phyloP scores from a whole-genome alignment of 2,113 vertebrate species.

The Echinops telfairi region DNA sequence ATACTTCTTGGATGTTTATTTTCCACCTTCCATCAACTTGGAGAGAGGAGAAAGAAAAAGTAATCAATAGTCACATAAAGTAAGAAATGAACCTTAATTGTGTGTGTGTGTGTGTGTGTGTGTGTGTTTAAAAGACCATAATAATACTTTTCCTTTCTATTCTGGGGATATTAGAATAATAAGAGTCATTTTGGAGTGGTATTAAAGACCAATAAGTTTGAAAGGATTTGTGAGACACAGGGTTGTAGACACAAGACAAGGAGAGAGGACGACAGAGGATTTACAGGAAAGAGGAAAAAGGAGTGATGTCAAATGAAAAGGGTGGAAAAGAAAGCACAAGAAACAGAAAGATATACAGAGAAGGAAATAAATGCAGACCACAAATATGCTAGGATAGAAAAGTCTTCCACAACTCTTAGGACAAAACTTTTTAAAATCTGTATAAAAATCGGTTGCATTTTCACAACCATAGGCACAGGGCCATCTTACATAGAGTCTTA shows the following conservation, averaged over 20 bases:
- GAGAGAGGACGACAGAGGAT: neutral
- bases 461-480: neutral
- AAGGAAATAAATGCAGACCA: neutral
- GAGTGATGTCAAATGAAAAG: neutral
- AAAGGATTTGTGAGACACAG: neutral
- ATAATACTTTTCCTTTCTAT: neutral
- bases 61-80: neutral
- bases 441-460: conserved; percentile 21
- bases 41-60: no score
- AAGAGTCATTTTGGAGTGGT: neutral
- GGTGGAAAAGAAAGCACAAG: neutral
- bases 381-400: neutral
- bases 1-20: no score
- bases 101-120: no score
- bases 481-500: neutral
- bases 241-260: neutral
- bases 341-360: neutral
- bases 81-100: conserved; percentile 31
- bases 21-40: neutral
- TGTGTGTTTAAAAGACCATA: no score
- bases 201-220: neutral
- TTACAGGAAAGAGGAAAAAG: neutral
- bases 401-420: neutral
- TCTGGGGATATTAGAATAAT: neutral
- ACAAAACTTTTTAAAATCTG: neutral